A percentile compares a stretch with the other conserved stretches of the same genome.
These are phyloP conservation scores for Gallinago media DNA, from an alignment of 2,113 vertebrate genomes.

Conservation along the genomic window DNA sequence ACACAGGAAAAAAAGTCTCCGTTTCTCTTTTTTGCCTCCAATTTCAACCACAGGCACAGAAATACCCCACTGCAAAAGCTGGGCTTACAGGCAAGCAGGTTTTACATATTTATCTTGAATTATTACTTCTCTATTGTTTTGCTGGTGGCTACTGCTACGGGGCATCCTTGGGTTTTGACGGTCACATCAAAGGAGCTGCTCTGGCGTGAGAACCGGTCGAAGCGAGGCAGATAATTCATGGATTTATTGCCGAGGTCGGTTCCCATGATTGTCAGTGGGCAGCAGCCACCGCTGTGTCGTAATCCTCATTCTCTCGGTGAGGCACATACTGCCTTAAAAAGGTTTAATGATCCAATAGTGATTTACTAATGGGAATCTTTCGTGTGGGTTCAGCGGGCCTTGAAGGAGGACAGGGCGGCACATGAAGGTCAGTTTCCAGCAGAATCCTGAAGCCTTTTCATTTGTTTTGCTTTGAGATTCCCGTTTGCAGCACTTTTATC, in stretches of 20 bases:
- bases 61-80: background rate
- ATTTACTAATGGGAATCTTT: conserved; percentile 78
- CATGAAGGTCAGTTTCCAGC: conserved; percentile 41
- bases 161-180: conserved; percentile 68
- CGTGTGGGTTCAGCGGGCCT: conserved; percentile 18
- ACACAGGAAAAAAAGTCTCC: background rate
- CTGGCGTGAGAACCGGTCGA: conserved; percentile 79
- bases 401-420: background rate
- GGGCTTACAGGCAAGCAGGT: background rate
- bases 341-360: conserved; percentile 78
- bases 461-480: background rate
- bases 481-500: background rate
- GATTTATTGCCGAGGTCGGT: conserved; percentile 76
- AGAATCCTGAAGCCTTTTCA: conserved; percentile 10
- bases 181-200: conserved; percentile 79
- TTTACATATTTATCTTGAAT: conserved; percentile 45
- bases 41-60: background rate
- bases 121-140: conserved; percentile 47
- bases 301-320: conserved; percentile 81
- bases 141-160: conserved; percentile 38
- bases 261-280: conserved; percentile 79
- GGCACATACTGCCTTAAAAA: conserved; percentile 73
- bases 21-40: background rate
- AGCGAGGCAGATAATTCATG: conserved; percentile 77
- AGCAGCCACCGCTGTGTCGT: conserved; percentile 70